Conservation (phyloP, 2,113 vertebrate genomes). For the Theristicus caerulescens region DNA sequence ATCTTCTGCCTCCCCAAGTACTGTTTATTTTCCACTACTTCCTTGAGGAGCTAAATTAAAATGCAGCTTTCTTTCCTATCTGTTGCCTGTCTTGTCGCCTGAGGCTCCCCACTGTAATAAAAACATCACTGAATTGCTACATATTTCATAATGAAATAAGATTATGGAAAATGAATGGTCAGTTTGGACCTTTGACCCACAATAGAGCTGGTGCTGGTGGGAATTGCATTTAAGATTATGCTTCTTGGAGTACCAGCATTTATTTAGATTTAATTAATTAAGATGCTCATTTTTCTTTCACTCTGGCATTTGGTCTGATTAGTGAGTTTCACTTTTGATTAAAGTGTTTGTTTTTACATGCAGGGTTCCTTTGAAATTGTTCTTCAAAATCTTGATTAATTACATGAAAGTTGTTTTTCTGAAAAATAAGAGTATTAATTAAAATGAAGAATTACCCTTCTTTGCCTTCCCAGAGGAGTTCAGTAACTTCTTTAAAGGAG, state of each 20-base stretch:
- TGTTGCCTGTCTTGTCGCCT: not conserved
- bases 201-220: not conserved
- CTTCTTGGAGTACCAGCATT: not conserved
- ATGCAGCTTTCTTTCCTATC: not conserved
- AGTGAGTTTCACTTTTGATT: not conserved
- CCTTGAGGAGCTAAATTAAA: not conserved
- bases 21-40: not conserved
- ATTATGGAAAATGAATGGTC: conserved; percentile 4
- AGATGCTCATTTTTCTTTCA: not conserved
- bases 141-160: not conserved
- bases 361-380: not conserved
- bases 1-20: not conserved
- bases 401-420: not conserved
- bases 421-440: not conserved
- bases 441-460: not conserved
- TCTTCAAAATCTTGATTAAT: conserved; percentile 9
- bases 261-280: conserved; percentile 31
- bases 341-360: conserved; percentile 23
- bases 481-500: not conserved
- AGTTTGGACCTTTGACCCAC: not conserved
- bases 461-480: not conserved
- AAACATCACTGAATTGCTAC: not conserved
- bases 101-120: not conserved
- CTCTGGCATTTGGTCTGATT: not conserved
- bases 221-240: not conserved